Percentiles rank a stretch among this genome's conserved stretches.
Evolutionary conservation across 2,113 vertebrate genomes (phyloP).

Genomic region (Melanerpes aurifrons): DNA sequence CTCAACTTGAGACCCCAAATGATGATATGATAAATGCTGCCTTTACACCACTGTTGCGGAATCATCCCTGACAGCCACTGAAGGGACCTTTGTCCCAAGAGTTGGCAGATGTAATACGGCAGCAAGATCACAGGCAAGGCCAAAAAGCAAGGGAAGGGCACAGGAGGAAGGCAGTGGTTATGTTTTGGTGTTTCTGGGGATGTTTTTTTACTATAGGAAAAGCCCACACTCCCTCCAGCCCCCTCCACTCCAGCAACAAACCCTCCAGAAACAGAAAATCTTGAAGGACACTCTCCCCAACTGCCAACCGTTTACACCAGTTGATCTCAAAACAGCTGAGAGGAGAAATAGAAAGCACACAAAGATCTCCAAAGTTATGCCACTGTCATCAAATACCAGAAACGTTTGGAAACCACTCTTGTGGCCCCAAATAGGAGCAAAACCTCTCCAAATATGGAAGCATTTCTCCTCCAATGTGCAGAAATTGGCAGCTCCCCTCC

Average conservation of each 20-base stretch:
- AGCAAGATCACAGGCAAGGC: not conserved
- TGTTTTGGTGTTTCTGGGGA: not conserved
- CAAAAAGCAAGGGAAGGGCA: not conserved
- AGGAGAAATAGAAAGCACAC: not conserved
- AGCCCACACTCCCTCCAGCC: not conserved
- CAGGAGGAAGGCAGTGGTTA: not conserved
- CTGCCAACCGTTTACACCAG: not conserved
- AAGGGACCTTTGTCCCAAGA: not conserved
- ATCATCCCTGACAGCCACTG: not conserved
- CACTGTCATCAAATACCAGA: conserved; percentile 64
- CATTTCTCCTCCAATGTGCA: conserved; percentile 35
- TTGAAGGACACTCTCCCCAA: not conserved
- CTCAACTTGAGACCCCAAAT: not conserved
- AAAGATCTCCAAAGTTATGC: conserved; percentile 36
- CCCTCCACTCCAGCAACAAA: not conserved
- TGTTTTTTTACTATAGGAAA: not conserved
- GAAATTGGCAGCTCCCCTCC: conserved; percentile 57
- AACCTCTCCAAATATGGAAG: conserved; percentile 61
- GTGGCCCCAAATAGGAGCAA: conserved; percentile 46
- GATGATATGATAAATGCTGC: not conserved
- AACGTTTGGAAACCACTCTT: conserved; percentile 20
- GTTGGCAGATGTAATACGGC: rapidly evolving
- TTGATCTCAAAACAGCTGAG: not conserved
- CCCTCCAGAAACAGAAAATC: not conserved
- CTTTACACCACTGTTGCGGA: not conserved